Evolutionary conservation across 2,888 invertebrate genomes (phyloP), one percentile per base, ranked within the genome.

Genomic region (Odontocolon sp.): DNA sequence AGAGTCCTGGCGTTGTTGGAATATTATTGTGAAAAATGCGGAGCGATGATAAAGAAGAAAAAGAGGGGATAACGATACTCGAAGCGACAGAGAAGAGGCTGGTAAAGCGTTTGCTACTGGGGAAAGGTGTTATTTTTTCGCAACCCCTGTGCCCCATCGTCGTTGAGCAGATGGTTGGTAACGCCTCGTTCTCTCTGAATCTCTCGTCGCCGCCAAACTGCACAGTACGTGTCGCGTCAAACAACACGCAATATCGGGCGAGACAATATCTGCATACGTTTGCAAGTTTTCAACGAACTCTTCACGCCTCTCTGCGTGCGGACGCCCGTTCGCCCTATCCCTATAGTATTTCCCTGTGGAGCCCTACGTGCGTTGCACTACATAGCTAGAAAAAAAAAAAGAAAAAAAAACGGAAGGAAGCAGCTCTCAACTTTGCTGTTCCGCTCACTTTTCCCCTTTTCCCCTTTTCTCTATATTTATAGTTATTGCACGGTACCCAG

Each of bases 221-320:
- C 63, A 57, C 31, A 23, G 56, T 18, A n/a, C 50, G 45, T 31
- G 31, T 38, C 18, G 31, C 57, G 54, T 77, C 77, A 77, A 77
- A 73, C 63, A 67, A 71, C 71, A 72, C 71, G 75, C 75, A 78
- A 78, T 78, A 75, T 76, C 67, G 40, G n/a, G 52, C 68, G 68
- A 68, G 68, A 68, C 70, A 74, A 77, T 74, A 78, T 80, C 71
- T 73, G 73, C 80, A 78, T 73, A 70, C 68, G 76, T 73, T 80
- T 73, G 73, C 78, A 76, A 76, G 50, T 80, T 76, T 78, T 63
- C 67, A 56, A 45, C 38, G 31, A 63, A 54, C 56, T 42, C 26
- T 56, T 63, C n/a, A n/a, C 61, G 42, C n/a, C 21, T 40, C 54
- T 36, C 31, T 23, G 9, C 38, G 2, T 11, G 36, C 23, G 21